These are phyloP conservation scores for Hyperoodon ampullatus DNA, from an alignment of 2,113 vertebrate species.

Conservation along the genomic window DNA sequence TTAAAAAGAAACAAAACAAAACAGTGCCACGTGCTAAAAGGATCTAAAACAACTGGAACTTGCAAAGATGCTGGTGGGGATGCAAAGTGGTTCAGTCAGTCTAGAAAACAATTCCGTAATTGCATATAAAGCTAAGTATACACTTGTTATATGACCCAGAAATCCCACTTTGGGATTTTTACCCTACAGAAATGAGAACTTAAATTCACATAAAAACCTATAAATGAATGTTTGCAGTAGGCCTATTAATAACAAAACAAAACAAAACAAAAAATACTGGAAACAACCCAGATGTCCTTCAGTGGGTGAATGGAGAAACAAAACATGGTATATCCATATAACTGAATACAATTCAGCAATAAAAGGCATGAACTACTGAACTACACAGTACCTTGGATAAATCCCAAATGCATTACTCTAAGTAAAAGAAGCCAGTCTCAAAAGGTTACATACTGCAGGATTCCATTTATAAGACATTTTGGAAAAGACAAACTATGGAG, in stretches of 20 bases:
- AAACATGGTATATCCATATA: background rate
- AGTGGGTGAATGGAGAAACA: background rate
- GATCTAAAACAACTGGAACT: background rate
- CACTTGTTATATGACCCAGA: background rate
- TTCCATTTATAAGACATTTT: background rate
- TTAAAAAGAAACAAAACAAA: background rate
- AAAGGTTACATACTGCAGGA: background rate
- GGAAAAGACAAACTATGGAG: background rate
- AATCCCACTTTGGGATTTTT: background rate
- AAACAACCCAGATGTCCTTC: background rate
- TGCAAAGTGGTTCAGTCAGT: background rate
- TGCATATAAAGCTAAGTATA: slow-evolving; percentile 12
- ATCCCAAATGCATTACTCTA: background rate
- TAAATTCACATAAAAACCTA: background rate
- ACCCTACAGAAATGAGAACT: background rate
- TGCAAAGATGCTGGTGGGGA: background rate
- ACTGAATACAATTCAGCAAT: background rate
- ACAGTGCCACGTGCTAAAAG: background rate
- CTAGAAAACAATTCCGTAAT: background rate
- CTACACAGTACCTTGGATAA: background rate
- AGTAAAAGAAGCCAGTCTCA: background rate
- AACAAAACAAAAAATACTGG: background rate
- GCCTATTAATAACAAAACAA: background rate
- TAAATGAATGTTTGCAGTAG: background rate
- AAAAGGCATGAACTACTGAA: background rate